Base-by-base conservation (phyloP, 2,113 vertebrate genomes). In the Loxodonta africana region DNA sequence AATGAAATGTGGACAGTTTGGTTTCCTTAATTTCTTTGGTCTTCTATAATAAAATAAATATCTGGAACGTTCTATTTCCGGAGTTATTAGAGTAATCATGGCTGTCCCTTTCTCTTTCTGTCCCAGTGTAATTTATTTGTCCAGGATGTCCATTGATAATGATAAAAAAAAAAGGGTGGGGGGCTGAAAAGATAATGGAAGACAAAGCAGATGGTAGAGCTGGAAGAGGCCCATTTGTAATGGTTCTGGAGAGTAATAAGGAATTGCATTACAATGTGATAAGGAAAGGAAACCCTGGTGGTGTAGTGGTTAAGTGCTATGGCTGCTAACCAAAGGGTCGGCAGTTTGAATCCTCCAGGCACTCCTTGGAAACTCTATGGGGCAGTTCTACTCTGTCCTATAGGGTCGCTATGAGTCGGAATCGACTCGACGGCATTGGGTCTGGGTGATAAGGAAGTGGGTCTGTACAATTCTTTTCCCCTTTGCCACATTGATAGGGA, bases 31-130 rank as follows among this genome's bases (percentile, higher is more conserved):
- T 73, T 81, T 82, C 60, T 77, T 95, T 84, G 30, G 74, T 67
- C 30, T 88, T 87, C 44, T 84, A 62, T 28, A 76, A 48, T 67
- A 91, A 93, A 96, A 91, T 37, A 65, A 51, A 60, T 81, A 67
- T 20, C 62, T 41, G 17, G 17, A 74, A 74, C 83, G 65, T 33
- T 7, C 46, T 90, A 76, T 6, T 69, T 87, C 71, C 87, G 90
- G 88, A 57, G 60, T 41, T 25, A 41, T 73, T 78, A 51, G 21
- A 73, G 78, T 25, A 74, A 17, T 78, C 7, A 69, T 15, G 44
- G 14, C 0, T 37, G 11, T 8, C 20, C 57, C 85, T 88, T 89
- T 95, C 33, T 94, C 33, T 83, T 74, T 62, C 48, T 91, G 15
- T 20, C 5, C 51, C 23, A 21, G 23, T 30, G 17, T 48, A n/a